Conservation (phyloP, 2,797 vertebrate species). For the Cuculus canorus region DNA sequence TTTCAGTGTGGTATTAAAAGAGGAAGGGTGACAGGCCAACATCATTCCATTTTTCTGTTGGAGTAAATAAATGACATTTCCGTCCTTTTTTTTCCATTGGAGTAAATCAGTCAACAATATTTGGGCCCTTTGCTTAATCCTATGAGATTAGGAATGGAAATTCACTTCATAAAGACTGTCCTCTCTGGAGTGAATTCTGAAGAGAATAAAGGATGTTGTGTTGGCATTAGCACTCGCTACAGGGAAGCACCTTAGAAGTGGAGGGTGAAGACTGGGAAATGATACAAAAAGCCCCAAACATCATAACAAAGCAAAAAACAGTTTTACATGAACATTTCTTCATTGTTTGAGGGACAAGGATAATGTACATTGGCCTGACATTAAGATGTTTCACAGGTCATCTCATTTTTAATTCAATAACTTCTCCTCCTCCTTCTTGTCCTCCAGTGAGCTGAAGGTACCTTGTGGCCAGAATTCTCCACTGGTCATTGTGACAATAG, state of each 20-base stretch:
- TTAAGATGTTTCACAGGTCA: background rate
- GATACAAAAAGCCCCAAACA: background rate
- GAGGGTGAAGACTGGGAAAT: background rate
- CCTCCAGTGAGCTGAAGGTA: background rate
- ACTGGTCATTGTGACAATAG: background rate
- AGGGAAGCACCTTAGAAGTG: background rate
- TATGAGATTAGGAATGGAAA: background rate
- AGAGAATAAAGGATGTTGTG: background rate
- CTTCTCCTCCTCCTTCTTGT: background rate
- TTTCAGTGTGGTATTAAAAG: background rate
- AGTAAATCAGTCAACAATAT: background rate
- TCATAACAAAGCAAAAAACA: background rate
- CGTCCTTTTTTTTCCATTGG: background rate
- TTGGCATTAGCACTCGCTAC: background rate
- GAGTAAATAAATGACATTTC: background rate
- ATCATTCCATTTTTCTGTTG: background rate
- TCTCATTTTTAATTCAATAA: background rate
- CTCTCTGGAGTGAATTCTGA: background rate
- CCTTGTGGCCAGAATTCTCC: background rate
- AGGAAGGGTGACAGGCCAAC: background rate
- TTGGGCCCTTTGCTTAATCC: background rate
- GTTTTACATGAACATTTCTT: background rate
- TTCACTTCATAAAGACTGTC: background rate
- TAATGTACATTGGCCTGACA: background rate
- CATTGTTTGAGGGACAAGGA: background rate